These are phyloP conservation scores for Acrobasis suavella DNA, from an alignment of 2,888 invertebrate species.

Conservation along the genomic window DNA sequence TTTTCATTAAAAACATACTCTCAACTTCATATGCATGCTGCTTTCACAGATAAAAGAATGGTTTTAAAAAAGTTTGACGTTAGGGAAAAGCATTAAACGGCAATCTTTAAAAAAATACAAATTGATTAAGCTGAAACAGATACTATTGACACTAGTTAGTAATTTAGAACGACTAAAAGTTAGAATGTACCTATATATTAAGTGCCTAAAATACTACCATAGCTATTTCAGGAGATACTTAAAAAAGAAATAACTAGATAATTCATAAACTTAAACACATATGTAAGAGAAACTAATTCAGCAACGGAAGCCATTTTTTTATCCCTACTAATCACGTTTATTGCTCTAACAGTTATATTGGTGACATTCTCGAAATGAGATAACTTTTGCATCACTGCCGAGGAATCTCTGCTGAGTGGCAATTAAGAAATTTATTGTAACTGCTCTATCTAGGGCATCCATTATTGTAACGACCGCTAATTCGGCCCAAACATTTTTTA, in stretches of 20 bases:
- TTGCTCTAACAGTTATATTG: constrained; percentile 24
- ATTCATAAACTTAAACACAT: not conserved
- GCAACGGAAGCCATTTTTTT: not conserved
- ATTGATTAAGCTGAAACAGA: no score
- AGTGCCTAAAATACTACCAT: no score
- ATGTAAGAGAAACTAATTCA: not conserved
- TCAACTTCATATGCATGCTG: constrained; percentile 1
- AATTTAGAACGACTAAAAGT: no score
- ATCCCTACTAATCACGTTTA: constrained; percentile 19
- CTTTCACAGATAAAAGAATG: not conserved
- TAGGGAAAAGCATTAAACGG: no score
- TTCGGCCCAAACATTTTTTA: constrained; percentile 44
- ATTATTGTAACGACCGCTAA: constrained; percentile 72
- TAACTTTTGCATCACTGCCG: constrained; percentile 72
- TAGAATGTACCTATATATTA: no score
- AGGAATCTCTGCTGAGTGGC: constrained; percentile 70
- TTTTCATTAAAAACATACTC: constrained; percentile 46
- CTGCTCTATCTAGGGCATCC: constrained; percentile 67
- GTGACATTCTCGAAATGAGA: constrained; percentile 62
- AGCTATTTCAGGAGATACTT: no score
- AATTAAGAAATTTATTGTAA: constrained; percentile 79
- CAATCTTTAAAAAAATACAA: no score
- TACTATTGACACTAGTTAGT: no score
- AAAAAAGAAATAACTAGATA: no score
- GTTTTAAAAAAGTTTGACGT: no score